These are phyloP conservation scores for Euphonia xanthogaster DNA, from an alignment of 2,797 vertebrate genomes.

Conservation along the genomic window DNA sequence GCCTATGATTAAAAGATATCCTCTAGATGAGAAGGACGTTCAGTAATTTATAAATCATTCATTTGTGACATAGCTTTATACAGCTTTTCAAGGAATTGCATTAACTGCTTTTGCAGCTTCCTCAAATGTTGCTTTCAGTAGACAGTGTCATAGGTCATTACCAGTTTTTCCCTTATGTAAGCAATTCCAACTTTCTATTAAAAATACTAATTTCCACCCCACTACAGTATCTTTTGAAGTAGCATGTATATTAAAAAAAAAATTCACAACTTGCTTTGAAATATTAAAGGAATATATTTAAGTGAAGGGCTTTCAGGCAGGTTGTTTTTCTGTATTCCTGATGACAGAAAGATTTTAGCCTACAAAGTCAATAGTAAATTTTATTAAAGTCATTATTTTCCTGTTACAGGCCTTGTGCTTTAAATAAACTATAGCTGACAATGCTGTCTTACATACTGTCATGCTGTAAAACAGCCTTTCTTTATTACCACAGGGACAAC, in stretches of 20 bases:
- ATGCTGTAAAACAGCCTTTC: conserved; percentile 76
- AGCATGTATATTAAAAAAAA: conserved; percentile 75
- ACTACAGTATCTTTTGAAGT: conserved; percentile 76
- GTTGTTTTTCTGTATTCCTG: conserved; percentile 78
- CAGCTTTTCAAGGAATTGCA: conserved; percentile 74
- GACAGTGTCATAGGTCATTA: conserved; percentile 77
- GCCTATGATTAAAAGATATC: conserved; percentile 76
- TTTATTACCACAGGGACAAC: conserved; percentile 80
- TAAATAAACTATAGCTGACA: conserved; percentile 83
- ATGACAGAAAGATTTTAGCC: conserved; percentile 82
- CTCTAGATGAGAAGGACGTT: conserved; percentile 75
- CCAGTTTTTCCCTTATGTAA: conserved; percentile 78
- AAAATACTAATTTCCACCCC: conserved; percentile 81
- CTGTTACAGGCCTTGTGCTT: conserved; percentile 74
- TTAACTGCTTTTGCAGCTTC: conserved; percentile 72
- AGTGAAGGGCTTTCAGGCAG: conserved; percentile 77
- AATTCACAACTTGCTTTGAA: conserved; percentile 78
- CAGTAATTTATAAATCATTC: conserved; percentile 80
- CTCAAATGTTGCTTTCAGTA: conserved; percentile 74
- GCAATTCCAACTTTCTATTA: conserved; percentile 78
- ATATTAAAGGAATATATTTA: conserved; percentile 85
- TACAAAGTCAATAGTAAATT: conserved; percentile 85
- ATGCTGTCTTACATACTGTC: conserved; percentile 77
- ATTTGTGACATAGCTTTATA: conserved; percentile 75
- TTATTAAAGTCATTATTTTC: conserved; percentile 86